Conservation (phyloP, 2,113 vertebrate genomes). For the Tragelaphus buxtoni region DNA sequence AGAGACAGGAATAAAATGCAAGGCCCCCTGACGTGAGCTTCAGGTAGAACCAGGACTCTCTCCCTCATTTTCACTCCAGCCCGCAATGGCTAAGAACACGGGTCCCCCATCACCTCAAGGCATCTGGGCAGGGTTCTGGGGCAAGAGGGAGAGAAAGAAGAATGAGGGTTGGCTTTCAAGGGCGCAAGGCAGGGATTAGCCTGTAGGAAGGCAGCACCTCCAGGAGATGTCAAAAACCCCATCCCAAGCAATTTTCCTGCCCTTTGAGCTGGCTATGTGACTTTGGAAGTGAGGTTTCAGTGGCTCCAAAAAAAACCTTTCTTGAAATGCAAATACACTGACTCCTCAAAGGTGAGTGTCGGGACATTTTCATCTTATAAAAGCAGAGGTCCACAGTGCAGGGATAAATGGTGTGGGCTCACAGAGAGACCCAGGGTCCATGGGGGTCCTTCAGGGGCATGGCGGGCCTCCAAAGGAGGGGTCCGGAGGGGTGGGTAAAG, state of each 20-base stretch:
- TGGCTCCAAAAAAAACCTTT: neutral
- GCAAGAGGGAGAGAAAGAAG: neutral
- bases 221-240: neutral
- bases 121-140: neutral
- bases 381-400: neutral
- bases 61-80: neutral
- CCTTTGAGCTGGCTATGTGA: neutral
- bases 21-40: neutral
- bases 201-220: neutral
- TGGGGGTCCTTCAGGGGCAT: neutral
- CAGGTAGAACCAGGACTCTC: neutral
- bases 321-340: slow-evolving; percentile 18
- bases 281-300: neutral
- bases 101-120: neutral
- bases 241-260: neutral
- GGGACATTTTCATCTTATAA: neutral
- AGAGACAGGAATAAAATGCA: slow-evolving; percentile 26
- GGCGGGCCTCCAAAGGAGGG: neutral
- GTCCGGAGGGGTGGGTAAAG: neutral
- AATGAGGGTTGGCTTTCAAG: neutral
- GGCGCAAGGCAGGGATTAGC: neutral
- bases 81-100: neutral
- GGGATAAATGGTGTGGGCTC: neutral
- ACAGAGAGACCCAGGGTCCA: neutral
- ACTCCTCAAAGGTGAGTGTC: neutral